phyloP scores from a whole-genome alignment of 2,113 vertebrate genomes.

The Saguinus midas region DNA sequence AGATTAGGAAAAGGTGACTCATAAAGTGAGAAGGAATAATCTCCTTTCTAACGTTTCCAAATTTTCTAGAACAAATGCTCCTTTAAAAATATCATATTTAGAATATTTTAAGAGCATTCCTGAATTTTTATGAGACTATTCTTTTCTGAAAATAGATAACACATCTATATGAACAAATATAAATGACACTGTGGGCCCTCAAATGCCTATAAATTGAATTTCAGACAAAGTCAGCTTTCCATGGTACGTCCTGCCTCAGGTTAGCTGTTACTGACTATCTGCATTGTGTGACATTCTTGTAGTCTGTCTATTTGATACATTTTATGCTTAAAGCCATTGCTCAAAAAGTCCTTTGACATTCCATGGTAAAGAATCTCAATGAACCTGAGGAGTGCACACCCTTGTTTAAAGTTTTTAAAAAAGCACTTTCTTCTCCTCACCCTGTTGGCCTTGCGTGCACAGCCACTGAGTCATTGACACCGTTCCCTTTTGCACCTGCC shows the following conservation, averaged over 20 bases:
- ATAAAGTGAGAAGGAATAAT: not conserved
- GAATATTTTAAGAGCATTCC: not conserved
- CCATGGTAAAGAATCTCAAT: not conserved
- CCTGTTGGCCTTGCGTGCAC: not conserved
- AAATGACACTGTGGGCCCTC: not conserved
- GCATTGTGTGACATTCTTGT: not conserved
- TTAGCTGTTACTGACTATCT: rapidly evolving
- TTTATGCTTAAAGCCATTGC: not conserved
- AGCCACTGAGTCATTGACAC: rapidly evolving
- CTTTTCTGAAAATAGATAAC: not conserved
- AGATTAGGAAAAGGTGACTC: not conserved
- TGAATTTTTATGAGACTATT: not conserved
- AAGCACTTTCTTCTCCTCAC: not conserved
- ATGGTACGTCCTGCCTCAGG: not conserved
- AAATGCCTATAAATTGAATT: not conserved
- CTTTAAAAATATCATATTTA: not conserved
- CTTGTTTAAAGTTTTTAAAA: not conserved
- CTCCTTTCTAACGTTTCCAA: not conserved
- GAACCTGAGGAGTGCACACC: not conserved
- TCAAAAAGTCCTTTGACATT: not conserved
- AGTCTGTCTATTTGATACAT: not conserved
- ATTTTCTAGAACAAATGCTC: not conserved
- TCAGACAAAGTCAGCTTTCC: not conserved
- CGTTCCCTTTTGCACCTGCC: rapidly evolving
- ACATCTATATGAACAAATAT: not conserved